Base-by-base conservation (phyloP, 2,113 vertebrate genomes). In the Puntigrus tetrazona region DNA sequence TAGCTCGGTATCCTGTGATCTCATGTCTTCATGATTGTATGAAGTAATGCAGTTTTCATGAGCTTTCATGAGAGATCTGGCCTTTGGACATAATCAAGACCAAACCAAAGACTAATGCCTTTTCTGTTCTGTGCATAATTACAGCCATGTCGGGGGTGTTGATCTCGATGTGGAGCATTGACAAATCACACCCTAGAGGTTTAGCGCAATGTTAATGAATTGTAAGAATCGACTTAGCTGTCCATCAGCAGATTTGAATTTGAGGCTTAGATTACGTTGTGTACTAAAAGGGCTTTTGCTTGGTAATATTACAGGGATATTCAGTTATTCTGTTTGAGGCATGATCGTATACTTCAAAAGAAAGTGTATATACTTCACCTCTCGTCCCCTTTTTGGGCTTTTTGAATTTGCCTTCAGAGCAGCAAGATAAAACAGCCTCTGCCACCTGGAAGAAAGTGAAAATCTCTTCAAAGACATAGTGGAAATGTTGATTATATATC, bases 281-380 rank as follows among this genome's bases (percentile, higher is more conserved):
- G 59, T 67, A 47, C 59, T 47, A 29, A 29, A 47, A 47, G 20
- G 9, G 1, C 22, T 31, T 80, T 47, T 67, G 25, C 38, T 67
- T 31, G 16, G 18, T 36, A 13, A 47, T 47, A 61, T 65, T 65
- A n/a, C 36, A 83, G 82, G 91, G 90, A 88, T 91, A 81, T 87
- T 91, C 86, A 91, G 86, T 83, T 88, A 92, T 92, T 93, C 90
- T 89, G 90, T 93, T 91, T 92, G 89, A 93, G 89, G 90, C 78
- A 86, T 90, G 87, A 91, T 91, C 25, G 88, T 92, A 86, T 88
- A 90, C 90, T 92, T 92, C 91, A 92, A 91, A 89, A 52, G n/a
- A 43, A n/a, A 50, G 14, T 27, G 79, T 85, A 75, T 29, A 50
- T 80, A 89, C 85, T 86, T 86, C 82, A 78, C 8, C 87, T 92